Evolutionary conservation across 2,113 vertebrate species (phyloP), one percentile per base, ranked within the genome.

Genomic region (Saimiri boliviensis): DNA sequence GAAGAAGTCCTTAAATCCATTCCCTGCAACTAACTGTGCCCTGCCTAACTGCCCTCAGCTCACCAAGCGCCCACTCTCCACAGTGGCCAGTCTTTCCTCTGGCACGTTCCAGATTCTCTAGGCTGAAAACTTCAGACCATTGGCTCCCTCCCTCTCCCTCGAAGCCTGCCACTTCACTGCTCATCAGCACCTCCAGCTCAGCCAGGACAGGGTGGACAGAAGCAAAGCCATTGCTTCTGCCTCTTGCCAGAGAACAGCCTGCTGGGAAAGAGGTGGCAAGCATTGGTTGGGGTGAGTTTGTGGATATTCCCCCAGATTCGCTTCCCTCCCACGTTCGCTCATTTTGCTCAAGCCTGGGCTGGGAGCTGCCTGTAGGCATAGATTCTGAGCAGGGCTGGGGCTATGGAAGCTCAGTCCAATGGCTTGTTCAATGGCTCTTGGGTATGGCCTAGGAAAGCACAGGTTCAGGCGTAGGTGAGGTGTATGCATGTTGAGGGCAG

Each of bases 261-360:
- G n/a, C 49, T 32, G 40, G 70, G 60, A 84, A 40, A 12, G 47
- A 14, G 5, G 27, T 0, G 35, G 66, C 79, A 80, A 45, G 63
- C 52, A 20, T 2, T 37, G 74, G 16, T 42, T 11, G 10, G 42
- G 27, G 23, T 0, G 58, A 35, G 2, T 54, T 0, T 45, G 25
- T 40, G 25, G 30, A 60, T 32, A 16, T 35, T 35, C 21, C 9
- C 27, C 66, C 8, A 0, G 30, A 58, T 49, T 74, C 52, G 35
- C 63, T 52, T 20, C 52, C 23, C 9, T 32, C 4, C 11, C 25
- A 40, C 19, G 25, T 32, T 8, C 23, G 13, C 42, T 76, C 58
- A 27, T 30, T 47, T 81, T 27, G 20, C 32, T 30, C 1, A 3
- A 30, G 13, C 3, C 56, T 16, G 5, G 49, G 63, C 25, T 35